Evolutionary conservation across 1,140 invertebrate species (phyloP), one percentile per base, ranked within the genome.

Genomic region (Tachypleus tridentatus): DNA sequence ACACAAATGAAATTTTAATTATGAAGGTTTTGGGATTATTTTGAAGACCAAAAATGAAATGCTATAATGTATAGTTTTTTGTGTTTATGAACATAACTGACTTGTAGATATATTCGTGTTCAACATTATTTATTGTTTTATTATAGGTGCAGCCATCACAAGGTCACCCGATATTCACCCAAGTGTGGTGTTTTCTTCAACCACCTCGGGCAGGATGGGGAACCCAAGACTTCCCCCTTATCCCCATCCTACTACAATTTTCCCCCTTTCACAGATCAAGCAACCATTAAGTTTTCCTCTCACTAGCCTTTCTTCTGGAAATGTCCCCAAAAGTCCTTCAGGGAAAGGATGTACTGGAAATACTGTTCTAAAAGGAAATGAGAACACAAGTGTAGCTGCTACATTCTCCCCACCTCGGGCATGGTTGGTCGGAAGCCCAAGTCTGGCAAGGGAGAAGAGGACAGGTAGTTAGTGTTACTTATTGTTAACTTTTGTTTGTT

Each of bases 151-250:
- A 73, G 51, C 69, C 68, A n/a, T 73, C 66, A 62, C 78, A 11
- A 64, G 66, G 56, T 59, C 68, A 11, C 70, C 70, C 67, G 77
- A 79, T 65, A 69, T 73, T 64, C 76, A 77, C 69, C 77, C 82
- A 9, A 82, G 82, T 61, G 82, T 88, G 67, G 88, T 89, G 62
- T 91, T 87, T 76, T 85, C 87, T 65, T 93, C 76, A 67, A 73
- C 75, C 6, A 61, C 76, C 29, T 73, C 74, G 59, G 77, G 77
- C 68, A 76, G 75, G 67, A 76, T 76, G 67, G 76, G 75, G 3
- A 79, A 94, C 80, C 89, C 91, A 10, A 83, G 92, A 58, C 79
- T 93, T 72, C 90, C 92, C 52, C 91, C 92, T 1, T 95, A 88
- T 77, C 90, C 92, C 47, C 85, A 88, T 75, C 90, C 93, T 29